Base-by-base conservation (phyloP, 2,797 vertebrate species). In the Lates japonicus region DNA sequence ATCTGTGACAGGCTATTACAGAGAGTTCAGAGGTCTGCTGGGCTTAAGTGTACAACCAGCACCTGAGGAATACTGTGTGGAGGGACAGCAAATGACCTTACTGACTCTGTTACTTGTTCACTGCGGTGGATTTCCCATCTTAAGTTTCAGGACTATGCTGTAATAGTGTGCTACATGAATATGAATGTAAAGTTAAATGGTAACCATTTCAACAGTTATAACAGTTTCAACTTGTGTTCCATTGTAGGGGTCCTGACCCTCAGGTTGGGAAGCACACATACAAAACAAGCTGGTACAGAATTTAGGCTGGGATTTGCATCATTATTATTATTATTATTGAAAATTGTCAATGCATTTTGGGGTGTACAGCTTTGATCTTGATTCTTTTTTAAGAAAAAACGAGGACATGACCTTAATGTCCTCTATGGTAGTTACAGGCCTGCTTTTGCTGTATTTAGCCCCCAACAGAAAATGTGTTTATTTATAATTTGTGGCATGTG, bases 401-500 rank as follows among this genome's bases (percentile, higher is more conserved):
- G 5, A 76, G 55, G n/a, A 59, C 44, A 48, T 66, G 69, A 70
- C 58, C 8, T 55, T 7, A 58, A 1, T 78, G 54, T 74, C 46
- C 31, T 80, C 25, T 62, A 1, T 57, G 14, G 12, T 60, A 29
- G 59, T 76, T 54, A 67, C 61, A 74, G 46, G 20, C 20, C 73
- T 78, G 74, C 44, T 48, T 54, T 70, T 76, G 25, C 44, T 74
- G 46, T 49, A 63, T 63, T 80, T 44, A 59, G 52, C 58, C 19
- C 46, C n/a, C 35, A 29, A 59, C 52, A 76, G 49, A 82, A 78
- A 69, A 17, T 62, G 68, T 86, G 63, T 78, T 82, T 80, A 77
- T 85, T 76, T 68, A 70, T 60, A 70, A 80, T 85, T 61, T 64
- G 49, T 65, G 48, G 72, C 73, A 67, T 80, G 80, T 80, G 83